Evolutionary conservation across 2,797 vertebrate genomes (phyloP).

Genomic region (Taeniopygia guttata): DNA sequence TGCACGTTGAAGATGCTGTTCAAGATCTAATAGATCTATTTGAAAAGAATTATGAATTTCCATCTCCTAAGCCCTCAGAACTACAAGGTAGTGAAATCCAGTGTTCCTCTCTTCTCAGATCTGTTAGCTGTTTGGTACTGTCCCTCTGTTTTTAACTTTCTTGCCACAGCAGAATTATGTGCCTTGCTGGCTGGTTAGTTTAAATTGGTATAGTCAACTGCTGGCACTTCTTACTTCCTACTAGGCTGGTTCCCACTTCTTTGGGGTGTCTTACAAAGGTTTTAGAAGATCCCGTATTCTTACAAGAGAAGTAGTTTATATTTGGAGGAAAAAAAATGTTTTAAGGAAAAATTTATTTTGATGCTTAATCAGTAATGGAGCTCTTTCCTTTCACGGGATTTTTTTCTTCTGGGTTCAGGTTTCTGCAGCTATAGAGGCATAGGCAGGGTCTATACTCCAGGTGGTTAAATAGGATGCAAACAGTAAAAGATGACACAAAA

Average conservation of each 20-base stretch:
- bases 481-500: not conserved
- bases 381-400: not conserved
- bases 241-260: not conserved
- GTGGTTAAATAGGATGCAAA: not conserved
- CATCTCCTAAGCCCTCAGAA: constrained; percentile 10
- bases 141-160: not conserved
- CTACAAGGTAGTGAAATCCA: constrained; percentile 67
- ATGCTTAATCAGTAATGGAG: not conserved
- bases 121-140: not conserved
- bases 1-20: constrained; percentile 75
- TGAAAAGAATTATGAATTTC: constrained; percentile 71
- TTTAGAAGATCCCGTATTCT: not conserved
- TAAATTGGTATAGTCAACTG: not conserved
- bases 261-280: not conserved
- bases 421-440: not conserved
- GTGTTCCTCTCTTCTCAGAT: not conserved
- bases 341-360: not conserved
- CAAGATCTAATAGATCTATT: constrained; percentile 76
- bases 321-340: not conserved
- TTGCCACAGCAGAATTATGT: not conserved
- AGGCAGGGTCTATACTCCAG: not conserved
- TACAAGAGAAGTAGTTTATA: not conserved
- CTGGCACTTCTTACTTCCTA: not conserved
- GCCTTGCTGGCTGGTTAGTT: not conserved
- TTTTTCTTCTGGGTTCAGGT: not conserved